These are phyloP conservation scores for Danio albolineatus DNA, from an alignment of 2,797 vertebrate species.

Conservation along the genomic window DNA sequence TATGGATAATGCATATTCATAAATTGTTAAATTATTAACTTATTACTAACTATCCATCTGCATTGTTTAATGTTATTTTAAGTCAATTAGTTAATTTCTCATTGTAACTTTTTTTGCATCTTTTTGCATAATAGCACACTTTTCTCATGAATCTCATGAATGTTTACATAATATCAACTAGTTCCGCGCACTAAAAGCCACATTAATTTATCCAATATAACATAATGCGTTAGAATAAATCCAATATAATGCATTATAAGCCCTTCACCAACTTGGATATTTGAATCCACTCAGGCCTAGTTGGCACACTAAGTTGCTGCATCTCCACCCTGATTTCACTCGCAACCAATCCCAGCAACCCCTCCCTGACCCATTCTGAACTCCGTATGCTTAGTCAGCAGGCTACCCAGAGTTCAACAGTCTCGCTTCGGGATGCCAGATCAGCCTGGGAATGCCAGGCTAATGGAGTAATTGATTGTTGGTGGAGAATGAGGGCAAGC, in stretches of 20 bases:
- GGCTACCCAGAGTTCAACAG: conserved; percentile 73
- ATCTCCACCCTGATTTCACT: not conserved
- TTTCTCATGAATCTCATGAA: not conserved
- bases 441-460: conserved; percentile 55
- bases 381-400: conserved; percentile 58
- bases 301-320: conserved; percentile 39
- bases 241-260: not conserved
- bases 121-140: not conserved
- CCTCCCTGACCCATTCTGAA: conserved; percentile 52
- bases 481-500: conserved; percentile 46
- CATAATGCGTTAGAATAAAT: too few relatives aligned
- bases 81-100: not conserved
- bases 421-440: conserved; percentile 61
- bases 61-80: too few relatives aligned
- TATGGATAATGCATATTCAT: too few relatives aligned
- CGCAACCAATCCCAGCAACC: conserved; percentile 5
- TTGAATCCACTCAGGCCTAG: conserved; percentile 9
- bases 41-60: too few relatives aligned
- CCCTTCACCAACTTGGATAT: not conserved
- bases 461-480: conserved; percentile 67
- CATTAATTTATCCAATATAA: not conserved
- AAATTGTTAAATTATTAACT: too few relatives aligned
- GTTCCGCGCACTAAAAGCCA: not conserved
- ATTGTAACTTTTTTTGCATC: not conserved
- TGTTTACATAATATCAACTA: not conserved